A percentile compares a stretch with the other conserved stretches of the same genome.
These are phyloP conservation scores for Ctenoplectra terminalis DNA, from an alignment of 1,140 invertebrate species.

Conservation along the genomic window DNA sequence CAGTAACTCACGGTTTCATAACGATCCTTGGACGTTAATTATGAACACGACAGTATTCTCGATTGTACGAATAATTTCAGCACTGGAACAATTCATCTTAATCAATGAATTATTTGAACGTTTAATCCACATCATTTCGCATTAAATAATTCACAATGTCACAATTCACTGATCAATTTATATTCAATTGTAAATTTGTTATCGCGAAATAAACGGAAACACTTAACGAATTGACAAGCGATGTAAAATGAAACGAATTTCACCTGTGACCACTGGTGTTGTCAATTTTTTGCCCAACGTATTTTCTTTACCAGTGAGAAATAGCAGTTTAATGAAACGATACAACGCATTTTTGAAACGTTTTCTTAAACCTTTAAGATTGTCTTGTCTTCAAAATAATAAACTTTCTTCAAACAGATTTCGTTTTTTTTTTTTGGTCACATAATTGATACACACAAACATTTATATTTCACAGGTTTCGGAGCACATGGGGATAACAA, in stretches of 20 bases:
- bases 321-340: too few species aligned
- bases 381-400: too few species aligned
- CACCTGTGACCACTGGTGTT: not conserved
- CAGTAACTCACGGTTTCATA: too few species aligned
- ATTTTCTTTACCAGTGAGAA: too few species aligned
- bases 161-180: not conserved
- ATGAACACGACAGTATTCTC: not conserved
- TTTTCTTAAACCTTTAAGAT: too few species aligned
- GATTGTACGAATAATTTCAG: not conserved
- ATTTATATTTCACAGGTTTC: too few species aligned
- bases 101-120: not conserved
- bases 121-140: not conserved
- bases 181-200: not conserved
- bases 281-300: not conserved
- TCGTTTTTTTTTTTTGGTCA: too few species aligned
- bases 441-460: too few species aligned
- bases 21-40: not conserved
- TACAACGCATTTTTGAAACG: too few species aligned
- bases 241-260: not conserved
- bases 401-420: too few species aligned
- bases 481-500: not conserved
- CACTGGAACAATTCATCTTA: not conserved
- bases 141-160: not conserved
- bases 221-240: not conserved
- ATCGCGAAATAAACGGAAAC: not conserved